Evolutionary conservation across 2,113 vertebrate genomes (phyloP).

Genomic region (Datnioides undecimradiatus): DNA sequence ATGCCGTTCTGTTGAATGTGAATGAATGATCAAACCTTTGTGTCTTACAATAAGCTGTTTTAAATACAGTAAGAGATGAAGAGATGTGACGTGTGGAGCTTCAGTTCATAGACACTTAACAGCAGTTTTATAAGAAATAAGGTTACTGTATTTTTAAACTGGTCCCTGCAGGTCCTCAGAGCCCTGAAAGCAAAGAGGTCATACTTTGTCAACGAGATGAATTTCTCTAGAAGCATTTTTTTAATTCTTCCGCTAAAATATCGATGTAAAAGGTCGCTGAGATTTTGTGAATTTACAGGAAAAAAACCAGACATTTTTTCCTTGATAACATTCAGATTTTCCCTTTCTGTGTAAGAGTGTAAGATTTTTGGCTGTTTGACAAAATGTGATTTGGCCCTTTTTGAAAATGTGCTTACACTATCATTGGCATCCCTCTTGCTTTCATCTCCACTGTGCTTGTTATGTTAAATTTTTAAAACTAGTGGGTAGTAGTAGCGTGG

Average conservation of each 20-base stretch:
- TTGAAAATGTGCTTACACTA: constrained; percentile 2
- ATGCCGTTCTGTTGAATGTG: neutral
- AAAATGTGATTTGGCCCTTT: neutral
- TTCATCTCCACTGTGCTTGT: neutral
- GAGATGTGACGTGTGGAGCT: neutral
- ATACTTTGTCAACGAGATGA: neutral
- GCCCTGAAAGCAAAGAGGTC: neutral
- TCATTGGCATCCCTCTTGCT: neutral
- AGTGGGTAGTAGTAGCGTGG: neutral
- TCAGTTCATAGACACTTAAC: neutral
- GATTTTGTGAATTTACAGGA: neutral
- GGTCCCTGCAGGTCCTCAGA: neutral
- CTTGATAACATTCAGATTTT: neutral
- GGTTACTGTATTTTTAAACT: constrained; percentile 16
- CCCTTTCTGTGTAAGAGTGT: neutral
- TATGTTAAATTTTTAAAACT: neutral
- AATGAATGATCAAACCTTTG: constrained; percentile 14
- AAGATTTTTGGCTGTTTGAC: constrained; percentile 23
- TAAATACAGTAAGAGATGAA: neutral
- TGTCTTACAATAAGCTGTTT: neutral
- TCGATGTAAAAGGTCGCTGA: neutral
- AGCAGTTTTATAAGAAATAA: constrained; percentile 1
- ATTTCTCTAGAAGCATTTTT: neutral
- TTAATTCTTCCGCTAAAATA: neutral
- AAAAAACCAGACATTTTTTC: neutral